Base-by-base conservation (phyloP, 2,113 vertebrate species). In the Alces alces region DNA sequence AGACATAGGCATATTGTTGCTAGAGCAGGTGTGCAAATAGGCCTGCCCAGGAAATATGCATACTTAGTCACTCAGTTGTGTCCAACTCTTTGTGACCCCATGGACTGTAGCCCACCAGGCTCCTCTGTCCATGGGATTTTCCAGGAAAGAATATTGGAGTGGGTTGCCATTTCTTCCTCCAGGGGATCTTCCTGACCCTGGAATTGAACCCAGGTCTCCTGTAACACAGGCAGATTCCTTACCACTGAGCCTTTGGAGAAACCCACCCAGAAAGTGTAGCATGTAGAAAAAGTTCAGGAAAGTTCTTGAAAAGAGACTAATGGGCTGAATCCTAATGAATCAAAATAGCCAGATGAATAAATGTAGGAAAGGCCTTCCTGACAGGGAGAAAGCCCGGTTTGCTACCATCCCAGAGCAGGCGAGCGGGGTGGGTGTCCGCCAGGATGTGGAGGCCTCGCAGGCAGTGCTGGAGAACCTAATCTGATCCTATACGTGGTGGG, bases 391-490 rank as follows among this genome's bases (percentile, higher is more conserved):
- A 70, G n/a, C 13, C 91, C 30, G 0, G 2, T 36, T 3, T 66
- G 79, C 15, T 33, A 11, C 39, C 91, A 60, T 70, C 57, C 5
- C 4, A 17, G 80, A 78, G 57, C 60, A 5, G 5, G 30, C 1
- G 0, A 64, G 19, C 1, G 2, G 50, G 36, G 33, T 33, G 16
- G 54, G 30, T n/a, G 5, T 50, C 11, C 3, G 15, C 58, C 33
- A 19, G 28, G 33, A 30, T 16, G 0, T 2, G 28, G 79, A 45
- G 55, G 45, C 52, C 2, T 57, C 1, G 1, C 55, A 64, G 79
- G 61, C 85, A 11, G 1, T 16, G 43, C 39, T 76, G 23, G 30
- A 30, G 50, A 89, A 12, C 27, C 58, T 54, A 3, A 17, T 28
- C 70, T 19, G 47, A 10, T 28, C 87, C 43, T 86, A 45, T 23